These are phyloP conservation scores for Philypnodon macrostomus DNA, from an alignment of 2,797 vertebrate species.

Conservation along the genomic window DNA sequence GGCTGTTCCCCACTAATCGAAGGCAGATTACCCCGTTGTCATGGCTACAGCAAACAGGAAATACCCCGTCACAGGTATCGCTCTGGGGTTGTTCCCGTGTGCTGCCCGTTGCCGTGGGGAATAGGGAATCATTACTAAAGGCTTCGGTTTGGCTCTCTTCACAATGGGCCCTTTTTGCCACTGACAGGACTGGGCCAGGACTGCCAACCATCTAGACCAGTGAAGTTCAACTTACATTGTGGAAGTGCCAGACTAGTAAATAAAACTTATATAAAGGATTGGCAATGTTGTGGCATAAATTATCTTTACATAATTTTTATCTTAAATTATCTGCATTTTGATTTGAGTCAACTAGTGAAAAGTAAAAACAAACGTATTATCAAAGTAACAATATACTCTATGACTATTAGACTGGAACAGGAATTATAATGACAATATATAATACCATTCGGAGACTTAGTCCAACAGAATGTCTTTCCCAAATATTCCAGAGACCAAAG, in stretches of 20 bases:
- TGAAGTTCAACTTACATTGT: neutral
- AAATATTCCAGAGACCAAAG: too few relatives aligned
- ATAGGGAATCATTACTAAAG: conserved; percentile 46
- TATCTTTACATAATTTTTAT: too few relatives aligned
- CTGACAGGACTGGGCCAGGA: conserved; percentile 7
- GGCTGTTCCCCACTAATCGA: conserved; percentile 38
- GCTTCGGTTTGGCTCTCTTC: conserved; percentile 38
- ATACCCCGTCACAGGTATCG: conserved; percentile 67
- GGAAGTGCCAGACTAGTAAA: neutral
- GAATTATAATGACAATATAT: too few relatives aligned
- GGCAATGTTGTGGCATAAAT: too few relatives aligned
- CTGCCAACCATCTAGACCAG: conserved; percentile 14
- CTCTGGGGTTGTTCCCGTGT: conserved; percentile 51
- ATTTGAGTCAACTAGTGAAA: too few relatives aligned
- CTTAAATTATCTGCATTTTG: too few relatives aligned
- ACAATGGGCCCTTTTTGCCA: conserved; percentile 45
- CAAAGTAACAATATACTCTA: too few relatives aligned
- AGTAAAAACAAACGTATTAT: too few relatives aligned
- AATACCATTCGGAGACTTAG: too few relatives aligned
- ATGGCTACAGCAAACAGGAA: conserved; percentile 75
- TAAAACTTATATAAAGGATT: neutral
- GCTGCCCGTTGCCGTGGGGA: conserved; percentile 27
- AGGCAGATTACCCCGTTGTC: conserved; percentile 67
- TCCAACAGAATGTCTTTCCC: too few relatives aligned
- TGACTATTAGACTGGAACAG: too few relatives aligned